These are phyloP conservation scores for Polypterus bichir DNA, from an alignment of 2,113 vertebrate species.

Conservation along the genomic window DNA sequence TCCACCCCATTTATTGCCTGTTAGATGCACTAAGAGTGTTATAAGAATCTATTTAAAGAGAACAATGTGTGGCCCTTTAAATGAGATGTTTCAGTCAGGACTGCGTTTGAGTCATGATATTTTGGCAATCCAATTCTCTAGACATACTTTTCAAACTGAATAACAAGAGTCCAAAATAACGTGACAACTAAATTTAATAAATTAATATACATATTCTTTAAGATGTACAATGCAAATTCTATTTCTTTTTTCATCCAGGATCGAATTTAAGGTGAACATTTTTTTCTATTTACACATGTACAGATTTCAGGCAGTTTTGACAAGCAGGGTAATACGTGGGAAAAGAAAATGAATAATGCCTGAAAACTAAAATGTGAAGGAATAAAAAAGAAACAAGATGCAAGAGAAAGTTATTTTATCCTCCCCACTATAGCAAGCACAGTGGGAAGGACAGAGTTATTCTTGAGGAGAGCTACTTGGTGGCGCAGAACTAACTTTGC, in stretches of 20 bases:
- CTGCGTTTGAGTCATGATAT: no score
- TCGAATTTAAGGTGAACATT: constrained; percentile 45
- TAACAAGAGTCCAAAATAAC: constrained; percentile 50
- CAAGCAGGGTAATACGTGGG: constrained; percentile 43
- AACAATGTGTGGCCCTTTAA: no score
- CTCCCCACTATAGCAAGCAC: no score
- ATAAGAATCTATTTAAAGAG: no score
- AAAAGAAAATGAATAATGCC: constrained; percentile 45
- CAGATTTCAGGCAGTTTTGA: constrained; percentile 69
- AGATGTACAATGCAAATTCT: constrained; percentile 89
- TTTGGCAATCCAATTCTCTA: no score
- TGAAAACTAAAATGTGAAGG: constrained; percentile 36
- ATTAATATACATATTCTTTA: constrained; percentile 87
- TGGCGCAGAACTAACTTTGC: constrained; percentile 60
- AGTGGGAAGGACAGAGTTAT: constrained; percentile 36
- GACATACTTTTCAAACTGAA: constrained; percentile 10
- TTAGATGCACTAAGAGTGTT: no score
- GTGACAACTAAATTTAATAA: constrained; percentile 98
- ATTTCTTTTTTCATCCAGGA: constrained; percentile 63
- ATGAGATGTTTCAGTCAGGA: no score
- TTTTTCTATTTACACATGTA: constrained; percentile 85
- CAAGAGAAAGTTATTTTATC: no score
- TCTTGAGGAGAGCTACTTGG: constrained; percentile 69
- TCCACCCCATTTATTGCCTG: no score
- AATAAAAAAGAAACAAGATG: constrained; percentile 34